These are phyloP conservation scores for Mimumesa dahlbomi DNA, from an alignment of 2,888 invertebrate genomes.

Conservation along the genomic window DNA sequence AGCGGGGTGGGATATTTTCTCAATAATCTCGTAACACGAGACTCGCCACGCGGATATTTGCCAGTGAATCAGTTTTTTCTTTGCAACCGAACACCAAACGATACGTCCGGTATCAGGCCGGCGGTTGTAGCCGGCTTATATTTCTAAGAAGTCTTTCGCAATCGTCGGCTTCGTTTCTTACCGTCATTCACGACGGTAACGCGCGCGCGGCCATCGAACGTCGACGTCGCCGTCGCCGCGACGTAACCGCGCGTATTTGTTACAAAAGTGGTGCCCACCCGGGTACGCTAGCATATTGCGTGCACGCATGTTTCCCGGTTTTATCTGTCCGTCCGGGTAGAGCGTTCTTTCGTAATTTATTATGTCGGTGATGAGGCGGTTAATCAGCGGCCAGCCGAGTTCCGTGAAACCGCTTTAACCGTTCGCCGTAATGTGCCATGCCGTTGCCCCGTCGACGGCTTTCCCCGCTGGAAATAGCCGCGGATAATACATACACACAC, in stretches of 20 bases:
- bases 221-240: background rate
- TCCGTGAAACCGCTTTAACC: constrained; percentile 35
- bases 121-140: constrained; percentile 35
- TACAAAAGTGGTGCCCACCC: too few relatives aligned
- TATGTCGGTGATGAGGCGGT: constrained; percentile 37
- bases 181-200: constrained; percentile 28
- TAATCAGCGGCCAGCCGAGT: constrained; percentile 46
- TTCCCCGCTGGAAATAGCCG: constrained; percentile 31
- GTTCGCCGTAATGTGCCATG: constrained; percentile 41
- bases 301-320: background rate
- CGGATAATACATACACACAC: too few relatives aligned
- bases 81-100: constrained; percentile 51
- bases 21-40: constrained; percentile 32
- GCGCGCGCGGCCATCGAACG: constrained; percentile 6
- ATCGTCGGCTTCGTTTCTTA: constrained; percentile 23
- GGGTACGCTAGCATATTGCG: too few relatives aligned
- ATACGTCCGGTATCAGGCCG: constrained; percentile 16
- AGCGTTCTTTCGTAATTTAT: constrained; percentile 18
- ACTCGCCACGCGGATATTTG: constrained; percentile 25
- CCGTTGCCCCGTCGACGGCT: constrained; percentile 1
- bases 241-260: background rate
- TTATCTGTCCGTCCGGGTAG: constrained; percentile 17
- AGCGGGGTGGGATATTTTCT: background rate
- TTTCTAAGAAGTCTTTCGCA: constrained; percentile 58
- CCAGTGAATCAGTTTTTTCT: constrained; percentile 49